Percentiles rank a stretch among this genome's conserved stretches.
phyloP scores from a whole-genome alignment of 2,888 invertebrate genomes.

The Brachyopa scutellaris region DNA sequence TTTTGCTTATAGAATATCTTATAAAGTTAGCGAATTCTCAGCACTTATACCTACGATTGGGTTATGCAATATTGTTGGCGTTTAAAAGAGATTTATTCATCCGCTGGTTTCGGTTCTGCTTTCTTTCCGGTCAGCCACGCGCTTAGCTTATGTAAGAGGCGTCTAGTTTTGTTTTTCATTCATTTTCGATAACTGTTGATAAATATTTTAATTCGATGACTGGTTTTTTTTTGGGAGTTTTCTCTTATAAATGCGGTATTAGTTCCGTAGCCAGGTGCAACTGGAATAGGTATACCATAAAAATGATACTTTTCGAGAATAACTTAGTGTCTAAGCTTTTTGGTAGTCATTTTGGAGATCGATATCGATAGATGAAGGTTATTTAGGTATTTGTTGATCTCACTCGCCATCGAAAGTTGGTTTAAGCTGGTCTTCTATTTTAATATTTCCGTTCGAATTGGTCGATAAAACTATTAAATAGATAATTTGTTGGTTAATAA shows the following conservation, averaged over 20 bases:
- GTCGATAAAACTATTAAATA: background rate
- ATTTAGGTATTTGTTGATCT: background rate
- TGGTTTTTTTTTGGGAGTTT: too few species aligned
- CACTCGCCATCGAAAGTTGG: background rate
- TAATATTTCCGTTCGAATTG: background rate
- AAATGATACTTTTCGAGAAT: background rate
- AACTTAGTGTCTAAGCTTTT: background rate
- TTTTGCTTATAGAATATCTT: constrained; percentile 8
- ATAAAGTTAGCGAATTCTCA: constrained; percentile 16
- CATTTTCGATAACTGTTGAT: constrained; percentile 4
- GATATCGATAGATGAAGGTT: background rate
- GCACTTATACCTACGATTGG: background rate
- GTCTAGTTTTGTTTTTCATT: constrained; percentile 34
- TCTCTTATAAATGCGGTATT: too few species aligned
- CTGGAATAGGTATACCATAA: background rate
- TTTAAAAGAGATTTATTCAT: constrained; percentile 17
- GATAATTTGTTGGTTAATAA: background rate
- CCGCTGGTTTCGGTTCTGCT: background rate
- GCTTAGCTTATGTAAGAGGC: constrained; percentile 42
- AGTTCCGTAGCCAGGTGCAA: too few species aligned
- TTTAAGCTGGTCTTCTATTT: background rate
- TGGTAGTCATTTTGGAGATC: background rate
- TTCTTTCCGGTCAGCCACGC: constrained; percentile 52
- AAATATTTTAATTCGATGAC: background rate
- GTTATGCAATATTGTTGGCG: constrained; percentile 22